phyloP scores from a whole-genome alignment of 2,797 vertebrate genomes.

The Sebastes paucispinis region DNA sequence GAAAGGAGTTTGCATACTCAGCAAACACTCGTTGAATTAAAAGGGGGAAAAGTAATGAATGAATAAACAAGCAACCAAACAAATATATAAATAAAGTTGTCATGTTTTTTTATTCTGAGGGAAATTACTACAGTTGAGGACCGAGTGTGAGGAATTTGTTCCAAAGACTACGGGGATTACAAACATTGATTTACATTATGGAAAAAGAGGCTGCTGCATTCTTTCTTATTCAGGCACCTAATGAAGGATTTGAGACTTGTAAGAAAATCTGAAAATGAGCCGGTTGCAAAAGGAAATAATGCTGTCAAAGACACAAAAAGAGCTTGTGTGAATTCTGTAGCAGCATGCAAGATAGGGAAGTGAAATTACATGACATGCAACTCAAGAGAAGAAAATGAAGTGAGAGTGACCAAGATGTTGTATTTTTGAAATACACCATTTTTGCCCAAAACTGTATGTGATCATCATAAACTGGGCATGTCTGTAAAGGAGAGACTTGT shows the following conservation, averaged over 20 bases:
- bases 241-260: constrained; percentile 31
- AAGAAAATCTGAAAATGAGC: constrained; percentile 14
- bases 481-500: too few species aligned
- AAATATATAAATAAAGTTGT: constrained; percentile 46
- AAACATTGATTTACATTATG: constrained; percentile 42
- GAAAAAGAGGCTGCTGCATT: constrained; percentile 9
- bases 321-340: not conserved
- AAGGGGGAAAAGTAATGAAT: constrained; percentile 30
- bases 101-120: constrained; percentile 45
- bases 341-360: not conserved
- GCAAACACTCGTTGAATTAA: constrained; percentile 48
- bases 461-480: too few species aligned
- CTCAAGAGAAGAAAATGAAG: not conserved
- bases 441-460: too few species aligned
- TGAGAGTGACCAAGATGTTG: constrained; percentile 3
- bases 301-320: not conserved
- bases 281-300: not conserved
- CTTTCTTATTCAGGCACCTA: constrained; percentile 19
- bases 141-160: constrained; percentile 21
- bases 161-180: constrained; percentile 25
- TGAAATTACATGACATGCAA: not conserved
- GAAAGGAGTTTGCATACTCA: constrained; percentile 55
- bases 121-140: constrained; percentile 45
- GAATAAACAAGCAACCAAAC: constrained; percentile 56
- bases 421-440: not conserved